Evolutionary conservation across 2,113 vertebrate species (phyloP), one percentile per base, ranked within the genome.

Genomic region (Xenopus laevis): DNA sequence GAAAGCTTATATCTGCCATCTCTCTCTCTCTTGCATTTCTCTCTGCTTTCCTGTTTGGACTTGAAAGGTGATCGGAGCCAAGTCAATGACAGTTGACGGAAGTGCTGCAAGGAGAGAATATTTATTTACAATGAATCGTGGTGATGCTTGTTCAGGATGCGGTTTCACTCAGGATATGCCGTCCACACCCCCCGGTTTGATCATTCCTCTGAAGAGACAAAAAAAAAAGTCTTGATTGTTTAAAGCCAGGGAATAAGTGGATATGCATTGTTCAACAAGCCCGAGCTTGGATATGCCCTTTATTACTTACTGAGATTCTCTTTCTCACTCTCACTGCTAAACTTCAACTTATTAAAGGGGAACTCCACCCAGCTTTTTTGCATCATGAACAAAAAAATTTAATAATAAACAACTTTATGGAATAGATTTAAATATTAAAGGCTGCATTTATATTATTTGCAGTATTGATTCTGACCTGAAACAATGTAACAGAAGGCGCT

Each of bases 11-110:
- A 94, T 96, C 94, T 95, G 89, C 94, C 91, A 92, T 94, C 89
- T 91, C 33, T 40, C 89, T 91, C 33, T 40, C 89, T 88, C 92
- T 91, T 86, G 91, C 94, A 94, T 93, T 90, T 91, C 90, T 92
- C 90, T 92, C 90, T 91, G 89, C 93, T 92, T 97, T 97, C 96
- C 96, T 98, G 95, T 97, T 98, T 97, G 95, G 95, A 97, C 95
- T 95, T 93, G 93, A 95, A 91, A 95, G 93, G 93, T 95, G 92
- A 95, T 94, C 94, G 93, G 93, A 93, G 94, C 91, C 92, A 90
- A 93, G 89, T 92, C 94, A 89, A 86, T 95, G 94, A 95, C 95
- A 96, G 95, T 96, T 95, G 94, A 93, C 94, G 94, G 96, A 97
- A 98, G 91, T 88, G 84, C 84, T 92, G 90, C 88, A 89, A 91